Percentiles rank a stretch among this genome's conserved stretches.
phyloP scores from a whole-genome alignment of 1,140 invertebrate genomes.

The Phymorhynchus buccinoides region DNA sequence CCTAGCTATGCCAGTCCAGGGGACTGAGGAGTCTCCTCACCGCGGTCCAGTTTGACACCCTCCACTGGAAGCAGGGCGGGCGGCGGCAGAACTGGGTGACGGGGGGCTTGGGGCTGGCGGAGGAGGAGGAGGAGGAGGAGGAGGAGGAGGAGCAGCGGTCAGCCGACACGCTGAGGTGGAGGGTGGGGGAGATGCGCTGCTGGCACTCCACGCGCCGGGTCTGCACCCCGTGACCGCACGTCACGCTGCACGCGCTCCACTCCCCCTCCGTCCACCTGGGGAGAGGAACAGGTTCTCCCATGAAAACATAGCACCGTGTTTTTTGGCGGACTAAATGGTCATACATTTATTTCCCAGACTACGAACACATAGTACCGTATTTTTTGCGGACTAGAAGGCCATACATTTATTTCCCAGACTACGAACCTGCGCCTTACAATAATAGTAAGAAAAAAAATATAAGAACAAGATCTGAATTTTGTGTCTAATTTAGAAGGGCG shows the following conservation, averaged over 20 bases:
- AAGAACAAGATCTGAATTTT: no score
- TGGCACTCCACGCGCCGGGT: conserved; percentile 72
- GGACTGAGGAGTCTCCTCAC: conserved; percentile 65
- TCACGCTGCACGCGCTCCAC: conserved; percentile 74
- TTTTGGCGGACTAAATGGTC: no score
- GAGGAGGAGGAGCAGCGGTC: conserved; percentile 71
- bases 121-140: no score
- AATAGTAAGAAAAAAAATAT: no score
- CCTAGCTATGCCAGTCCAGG: neutral
- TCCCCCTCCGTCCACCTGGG: conserved; percentile 65
- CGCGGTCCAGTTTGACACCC: conserved; percentile 80
- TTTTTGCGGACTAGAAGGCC: no score
- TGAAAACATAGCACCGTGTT: no score
- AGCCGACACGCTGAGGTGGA: conserved; percentile 55
- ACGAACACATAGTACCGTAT: no score
- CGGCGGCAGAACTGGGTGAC: conserved; percentile 79
- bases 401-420: no score
- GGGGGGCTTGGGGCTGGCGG: conserved; percentile 76
- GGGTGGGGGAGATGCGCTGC: conserved; percentile 55
- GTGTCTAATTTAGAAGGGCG: no score
- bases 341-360: no score
- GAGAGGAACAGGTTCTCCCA: conserved; percentile 1
- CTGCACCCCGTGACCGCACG: conserved; percentile 76
- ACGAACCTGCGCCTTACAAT: no score
- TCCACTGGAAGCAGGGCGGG: conserved; percentile 81